These are phyloP conservation scores for Pseudococcus viburni DNA, from an alignment of 2,888 invertebrate species.

Conservation along the genomic window DNA sequence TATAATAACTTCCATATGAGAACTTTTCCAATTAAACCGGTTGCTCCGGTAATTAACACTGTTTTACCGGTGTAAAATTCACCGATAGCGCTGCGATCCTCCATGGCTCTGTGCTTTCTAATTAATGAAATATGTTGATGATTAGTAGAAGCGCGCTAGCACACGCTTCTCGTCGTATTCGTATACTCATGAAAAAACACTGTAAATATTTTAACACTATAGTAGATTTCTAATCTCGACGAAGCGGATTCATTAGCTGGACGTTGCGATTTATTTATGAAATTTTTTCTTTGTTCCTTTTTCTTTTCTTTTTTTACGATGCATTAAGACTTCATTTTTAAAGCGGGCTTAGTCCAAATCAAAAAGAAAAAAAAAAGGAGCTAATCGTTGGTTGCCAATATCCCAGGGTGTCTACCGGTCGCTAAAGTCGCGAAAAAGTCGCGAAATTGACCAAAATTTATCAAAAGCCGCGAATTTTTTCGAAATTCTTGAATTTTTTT, in stretches of 20 bases:
- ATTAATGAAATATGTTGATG: conserved; percentile 21
- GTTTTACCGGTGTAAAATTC: conserved; percentile 78
- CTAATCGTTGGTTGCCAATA: too few species aligned
- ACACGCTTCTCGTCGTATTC: background rate
- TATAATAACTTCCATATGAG: conserved; percentile 80
- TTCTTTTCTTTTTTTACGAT: too few species aligned
- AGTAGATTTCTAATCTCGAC: conserved; percentile 21
- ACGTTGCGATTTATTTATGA: conserved; percentile 17
- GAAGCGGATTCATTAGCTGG: conserved; percentile 31
- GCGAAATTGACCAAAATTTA: too few species aligned
- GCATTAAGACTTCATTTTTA: too few species aligned
- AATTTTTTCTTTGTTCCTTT: background rate
- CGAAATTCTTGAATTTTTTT: too few species aligned
- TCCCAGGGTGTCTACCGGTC: too few species aligned
- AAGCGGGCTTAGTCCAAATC: too few species aligned
- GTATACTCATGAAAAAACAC: background rate
- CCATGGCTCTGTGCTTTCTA: conserved; percentile 44
- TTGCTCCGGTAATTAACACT: conserved; percentile 78
- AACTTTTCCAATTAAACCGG: conserved; percentile 79
- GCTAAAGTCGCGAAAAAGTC: too few species aligned
- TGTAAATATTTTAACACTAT: conserved; percentile 35
- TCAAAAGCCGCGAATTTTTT: too few species aligned
- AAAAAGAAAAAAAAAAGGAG: too few species aligned
- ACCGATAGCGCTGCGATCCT: conserved; percentile 71
- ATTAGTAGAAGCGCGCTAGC: background rate